Percentiles rank a stretch among this genome's conserved stretches.
Conservation (phyloP, 2,888 invertebrate genomes). For the Lasiommata megera region DNA sequence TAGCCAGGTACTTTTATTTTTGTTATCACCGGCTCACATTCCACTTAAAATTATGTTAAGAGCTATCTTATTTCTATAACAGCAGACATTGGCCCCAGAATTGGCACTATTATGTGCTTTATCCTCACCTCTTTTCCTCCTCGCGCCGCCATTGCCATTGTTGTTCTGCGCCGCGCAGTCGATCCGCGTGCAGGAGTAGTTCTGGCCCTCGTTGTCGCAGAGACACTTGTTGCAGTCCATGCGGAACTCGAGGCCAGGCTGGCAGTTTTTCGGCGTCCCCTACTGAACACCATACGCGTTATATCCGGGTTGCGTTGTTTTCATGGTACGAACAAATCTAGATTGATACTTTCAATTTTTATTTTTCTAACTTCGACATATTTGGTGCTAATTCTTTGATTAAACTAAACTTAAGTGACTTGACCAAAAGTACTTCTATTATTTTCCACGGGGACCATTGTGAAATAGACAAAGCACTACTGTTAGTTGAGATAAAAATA, state of each 20-base stretch:
- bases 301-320: constrained; percentile 30
- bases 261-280: constrained; percentile 62
- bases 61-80: too few species aligned
- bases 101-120: not conserved
- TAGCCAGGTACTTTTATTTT: too few species aligned
- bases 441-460: too few species aligned
- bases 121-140: constrained; percentile 56
- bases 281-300: constrained; percentile 47
- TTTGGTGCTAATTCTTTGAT: too few species aligned
- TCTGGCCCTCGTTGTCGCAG: constrained; percentile 64
- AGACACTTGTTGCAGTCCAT: constrained; percentile 76
- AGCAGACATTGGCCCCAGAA: too few species aligned
- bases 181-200: constrained; percentile 72
- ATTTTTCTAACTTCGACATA: too few species aligned
- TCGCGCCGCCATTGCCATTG: constrained; percentile 45
- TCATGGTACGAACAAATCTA: not conserved
- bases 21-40: too few species aligned
- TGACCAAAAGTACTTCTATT: too few species aligned
- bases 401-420: too few species aligned
- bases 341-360: not conserved
- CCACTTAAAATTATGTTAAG: too few species aligned
- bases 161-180: constrained; percentile 61
- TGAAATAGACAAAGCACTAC: too few species aligned
- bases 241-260: constrained; percentile 67
- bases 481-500: too few species aligned